Evolutionary conservation across 2,888 invertebrate genomes (phyloP), one percentile per base, ranked within the genome.

Genomic region (Mesochorus sp.): DNA sequence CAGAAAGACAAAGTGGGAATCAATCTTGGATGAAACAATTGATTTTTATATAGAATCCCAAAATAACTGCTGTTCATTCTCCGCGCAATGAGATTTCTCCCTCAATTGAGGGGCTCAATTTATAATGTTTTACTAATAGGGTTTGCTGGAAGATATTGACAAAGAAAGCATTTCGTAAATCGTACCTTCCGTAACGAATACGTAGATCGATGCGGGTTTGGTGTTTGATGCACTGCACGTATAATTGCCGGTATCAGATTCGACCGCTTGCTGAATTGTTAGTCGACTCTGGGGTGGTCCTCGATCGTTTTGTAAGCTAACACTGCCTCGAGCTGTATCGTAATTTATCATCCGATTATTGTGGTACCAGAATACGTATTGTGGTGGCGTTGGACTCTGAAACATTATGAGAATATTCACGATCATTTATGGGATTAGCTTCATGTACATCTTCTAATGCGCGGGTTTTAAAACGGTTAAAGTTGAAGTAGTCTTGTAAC

Each of bases 321-420:
- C 96, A 83, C 95, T 95, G 84, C 96, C 95, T 88, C 97, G 94
- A 85, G 95, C 93, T 86, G 94, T 95, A 92, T 97, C 97, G 92
- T 97, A 97, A 93, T 97, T 97, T 92, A 97, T 97, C 95, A 97
- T 97, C 89, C 96, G 95, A 91, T 96, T 95, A 93, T 97, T 97
- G 93, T 97, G 97, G 92, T 96, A 97, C 97, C 97, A 97, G 93
- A 97, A 97, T 89, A 98, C 97, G 93, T 97, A 97, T 92, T 97
- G 97, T 83, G 97, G 97, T 84, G 97, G 97, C 89, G 95, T 96
- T 68, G 97, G 97, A 91, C 97, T 97, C 96, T 97, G 94, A 2
- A 94, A 94, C 84, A 53, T 74, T 64, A 66, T 47, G 47, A 47
- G 28, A 55, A 8, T n/a, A n/a, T n/a, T 57, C 61, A 39, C 51